Conservation (phyloP, 2,113 vertebrate species). For the Artemisiospiza belli region DNA sequence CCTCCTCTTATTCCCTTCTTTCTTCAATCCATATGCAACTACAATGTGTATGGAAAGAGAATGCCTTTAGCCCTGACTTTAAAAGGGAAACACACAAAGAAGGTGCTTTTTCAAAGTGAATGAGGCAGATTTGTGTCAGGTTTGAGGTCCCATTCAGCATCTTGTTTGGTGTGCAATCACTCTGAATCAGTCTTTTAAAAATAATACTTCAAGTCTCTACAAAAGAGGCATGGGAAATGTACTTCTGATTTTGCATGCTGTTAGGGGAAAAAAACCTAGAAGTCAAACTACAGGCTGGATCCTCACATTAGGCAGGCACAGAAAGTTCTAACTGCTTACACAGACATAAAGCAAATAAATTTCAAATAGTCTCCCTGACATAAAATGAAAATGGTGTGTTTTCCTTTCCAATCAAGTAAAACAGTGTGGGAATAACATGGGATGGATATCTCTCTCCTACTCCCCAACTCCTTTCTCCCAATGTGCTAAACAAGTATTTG, state of each 20-base stretch:
- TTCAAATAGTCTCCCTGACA: neutral
- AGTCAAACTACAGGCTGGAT: neutral
- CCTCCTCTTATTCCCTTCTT: neutral
- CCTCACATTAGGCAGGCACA: neutral
- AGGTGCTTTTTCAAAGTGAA: slow-evolving; percentile 7
- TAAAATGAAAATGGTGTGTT: neutral
- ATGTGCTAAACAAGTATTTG: neutral
- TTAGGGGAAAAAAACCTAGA: neutral
- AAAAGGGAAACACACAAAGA: slow-evolving; percentile 4
- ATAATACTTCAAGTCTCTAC: neutral
- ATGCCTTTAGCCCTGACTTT: neutral
- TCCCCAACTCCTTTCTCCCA: neutral
- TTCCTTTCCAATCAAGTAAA: neutral
- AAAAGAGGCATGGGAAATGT: neutral
- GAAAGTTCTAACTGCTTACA: neutral
- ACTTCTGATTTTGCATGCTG: neutral
- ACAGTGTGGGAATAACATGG: neutral
- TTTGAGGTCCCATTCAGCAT: neutral
- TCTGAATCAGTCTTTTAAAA: neutral
- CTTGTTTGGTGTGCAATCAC: neutral
- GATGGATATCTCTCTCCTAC: neutral
- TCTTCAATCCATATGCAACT: neutral
- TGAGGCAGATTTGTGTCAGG: neutral
- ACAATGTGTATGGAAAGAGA: neutral
- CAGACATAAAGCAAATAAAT: neutral